Base-by-base conservation (phyloP, 2,888 invertebrate genomes). In the Limulus polyphemus region DNA sequence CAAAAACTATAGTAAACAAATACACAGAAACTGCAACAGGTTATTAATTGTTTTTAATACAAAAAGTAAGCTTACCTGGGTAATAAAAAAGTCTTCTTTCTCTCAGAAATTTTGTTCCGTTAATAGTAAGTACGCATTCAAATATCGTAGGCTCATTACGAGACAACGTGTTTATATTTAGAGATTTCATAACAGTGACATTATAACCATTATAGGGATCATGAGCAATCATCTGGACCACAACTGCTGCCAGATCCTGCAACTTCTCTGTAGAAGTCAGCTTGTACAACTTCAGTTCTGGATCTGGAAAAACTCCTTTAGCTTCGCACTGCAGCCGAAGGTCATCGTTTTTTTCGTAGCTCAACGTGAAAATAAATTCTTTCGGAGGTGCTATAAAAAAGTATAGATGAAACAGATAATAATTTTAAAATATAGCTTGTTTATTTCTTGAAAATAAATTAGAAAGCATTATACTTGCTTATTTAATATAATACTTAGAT, bases 221-320 rank as follows among this genome's bases (percentile, higher is more conserved):
- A 32, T 58, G 46, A 16, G 56, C 58, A 14, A 14, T 11, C 47
- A 50, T 60, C 48, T 58, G 61, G 17, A 16, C n/a, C 1, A 58
- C 13, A 11, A 49, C 47, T 16, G 57, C 57, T 48, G 13, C 14
- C 32, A 11, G 56, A 48, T 12, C 32, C 32, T 14, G 46, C 51
- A 46, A 16, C 32, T 32, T 57, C 49, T 47, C 48, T 32, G 32
- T 32, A 32, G 32, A 3, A 32, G 32, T 32, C 32, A 69, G 55
- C 58, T 67, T 66, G 57, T 69, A 68, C 48, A 71, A 67, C 10
- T 64, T 65, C 57, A 71, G 61, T 62, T 69, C 68, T 47, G 71
- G 70, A 63, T 66, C 49, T 32, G 71, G 71, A 63, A 63, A 71
- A 52, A 71, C 70, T 17, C 69, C 66, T 55, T 67, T 65, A 17